Evolutionary conservation across 2,797 vertebrate species (phyloP), one percentile per base, ranked within the genome.

Genomic region (Falco peregrinus): DNA sequence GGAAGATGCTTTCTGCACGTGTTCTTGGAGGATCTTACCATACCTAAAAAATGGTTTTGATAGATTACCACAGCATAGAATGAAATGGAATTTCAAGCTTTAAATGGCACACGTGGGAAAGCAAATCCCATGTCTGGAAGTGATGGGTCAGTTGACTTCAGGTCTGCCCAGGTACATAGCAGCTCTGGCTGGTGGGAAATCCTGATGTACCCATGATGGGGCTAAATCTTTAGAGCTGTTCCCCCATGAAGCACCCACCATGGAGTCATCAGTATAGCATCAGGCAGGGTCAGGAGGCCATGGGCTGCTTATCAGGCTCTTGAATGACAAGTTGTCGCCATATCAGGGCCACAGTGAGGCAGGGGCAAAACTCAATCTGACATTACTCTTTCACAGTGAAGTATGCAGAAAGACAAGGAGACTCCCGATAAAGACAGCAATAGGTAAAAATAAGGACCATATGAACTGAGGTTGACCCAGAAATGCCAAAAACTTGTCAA

Each of bases 401-500:
- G 8, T 22, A 51, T 33, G 16, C 6, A 84, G 35, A 25, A 31
- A 73, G 67, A 61, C 22, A 64, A 67, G 50, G 15, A 75, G 25
- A 39, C 2, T n/a, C 19, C 17, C 22, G 26, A 17, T 39, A 64
- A 77, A 50, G 35, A 43, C 8, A 67, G 10, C 13, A 47, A 6
- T 3, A 80, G 12, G 10, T 25, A 85, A 83, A 90, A 94, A 35
- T n/a, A 7, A 65, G 20, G 35, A 60, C 24, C 11, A 18, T 10
- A 63, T 48, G 53, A 70, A 53, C 5, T 29, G 26, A 60, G 1
- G 8, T 48, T 85, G 75, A 87, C 73, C 48, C 33, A 93, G 67
- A 95, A 94, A 86, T 68, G 74, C 13, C 65, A 87, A 53, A 53
- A 71, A 41, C 2, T 16, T 90, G 33, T 84, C 85, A 77, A 35